Evolutionary conservation across 2,888 invertebrate species (phyloP).

Genomic region (Hemithea aestivaria): DNA sequence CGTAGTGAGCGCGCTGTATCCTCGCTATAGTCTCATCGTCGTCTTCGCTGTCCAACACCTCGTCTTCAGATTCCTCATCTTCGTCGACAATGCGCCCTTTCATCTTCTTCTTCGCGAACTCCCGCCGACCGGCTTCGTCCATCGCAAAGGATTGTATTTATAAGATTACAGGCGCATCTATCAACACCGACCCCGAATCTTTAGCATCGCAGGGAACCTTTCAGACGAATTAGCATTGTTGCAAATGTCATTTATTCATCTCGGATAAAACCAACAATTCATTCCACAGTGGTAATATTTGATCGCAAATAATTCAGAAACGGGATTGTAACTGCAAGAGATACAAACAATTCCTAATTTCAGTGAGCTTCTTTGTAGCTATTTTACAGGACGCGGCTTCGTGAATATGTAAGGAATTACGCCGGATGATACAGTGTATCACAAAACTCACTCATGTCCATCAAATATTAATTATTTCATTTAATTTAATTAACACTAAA

Average conservation of each 20-base stretch:
- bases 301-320: slow-evolving; percentile 8
- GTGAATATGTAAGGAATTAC: slow-evolving; percentile 42
- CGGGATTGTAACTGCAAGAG: slow-evolving; percentile 20
- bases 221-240: slow-evolving; percentile 13
- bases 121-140: slow-evolving; percentile 58
- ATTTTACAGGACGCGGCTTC: slow-evolving; percentile 60
- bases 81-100: slow-evolving; percentile 51
- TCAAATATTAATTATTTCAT: slow-evolving; percentile 13
- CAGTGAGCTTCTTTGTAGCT: slow-evolving; percentile 59
- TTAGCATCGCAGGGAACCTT: slow-evolving; percentile 14
- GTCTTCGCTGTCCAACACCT: slow-evolving; percentile 65
- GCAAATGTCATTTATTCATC: slow-evolving; percentile 26
- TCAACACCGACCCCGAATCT: slow-evolving; percentile 22
- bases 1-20: slow-evolving; percentile 71
- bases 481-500: slow-evolving; percentile 32
- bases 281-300: slow-evolving; percentile 7
- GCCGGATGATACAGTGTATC: slow-evolving; percentile 57
- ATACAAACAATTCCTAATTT: slow-evolving; percentile 41
- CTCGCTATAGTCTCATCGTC: slow-evolving; percentile 72
- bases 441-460: slow-evolving; percentile 37
- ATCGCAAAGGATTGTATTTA: slow-evolving; percentile 36
- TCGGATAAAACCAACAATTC: slow-evolving; percentile 20
- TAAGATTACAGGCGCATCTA: slow-evolving; percentile 19
- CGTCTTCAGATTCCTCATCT: slow-evolving; percentile 60
- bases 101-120: slow-evolving; percentile 52